Percentiles rank a stretch among this genome's conserved stretches.
phyloP scores from a whole-genome alignment of 2,113 vertebrate genomes.

The Tiliqua scincoides region DNA sequence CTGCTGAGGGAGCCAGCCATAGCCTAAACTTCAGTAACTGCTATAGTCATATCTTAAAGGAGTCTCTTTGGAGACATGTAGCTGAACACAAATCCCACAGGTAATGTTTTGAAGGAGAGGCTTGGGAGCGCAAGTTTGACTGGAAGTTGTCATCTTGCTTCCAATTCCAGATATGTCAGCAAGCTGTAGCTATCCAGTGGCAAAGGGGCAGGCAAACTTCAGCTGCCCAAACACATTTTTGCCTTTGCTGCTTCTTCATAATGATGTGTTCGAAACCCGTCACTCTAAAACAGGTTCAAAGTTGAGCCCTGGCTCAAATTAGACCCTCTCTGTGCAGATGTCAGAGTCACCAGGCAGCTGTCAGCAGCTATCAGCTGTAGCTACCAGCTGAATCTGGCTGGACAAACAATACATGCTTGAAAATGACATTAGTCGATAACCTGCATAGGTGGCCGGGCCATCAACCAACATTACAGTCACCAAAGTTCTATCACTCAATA shows the following conservation, averaged over 20 bases:
- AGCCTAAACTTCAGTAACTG: not conserved
- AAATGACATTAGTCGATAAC: not conserved
- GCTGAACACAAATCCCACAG: not conserved
- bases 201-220: not conserved
- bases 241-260: no score
- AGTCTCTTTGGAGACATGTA: not conserved
- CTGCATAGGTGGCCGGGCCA: not conserved
- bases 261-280: not conserved
- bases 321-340: not conserved
- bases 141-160: not conserved
- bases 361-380: not conserved
- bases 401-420: no score
- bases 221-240: not conserved
- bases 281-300: not conserved
- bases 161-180: not conserved
- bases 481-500: not conserved
- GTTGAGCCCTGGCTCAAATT: not conserved
- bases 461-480: not conserved
- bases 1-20: not conserved
- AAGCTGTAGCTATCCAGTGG: not conserved
- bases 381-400: not conserved
- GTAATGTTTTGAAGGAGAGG: not conserved
- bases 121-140: not conserved
- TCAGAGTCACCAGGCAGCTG: not conserved
- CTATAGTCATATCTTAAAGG: not conserved